Conservation (phyloP, 2,113 vertebrate species). For the Anolis carolinensis region DNA sequence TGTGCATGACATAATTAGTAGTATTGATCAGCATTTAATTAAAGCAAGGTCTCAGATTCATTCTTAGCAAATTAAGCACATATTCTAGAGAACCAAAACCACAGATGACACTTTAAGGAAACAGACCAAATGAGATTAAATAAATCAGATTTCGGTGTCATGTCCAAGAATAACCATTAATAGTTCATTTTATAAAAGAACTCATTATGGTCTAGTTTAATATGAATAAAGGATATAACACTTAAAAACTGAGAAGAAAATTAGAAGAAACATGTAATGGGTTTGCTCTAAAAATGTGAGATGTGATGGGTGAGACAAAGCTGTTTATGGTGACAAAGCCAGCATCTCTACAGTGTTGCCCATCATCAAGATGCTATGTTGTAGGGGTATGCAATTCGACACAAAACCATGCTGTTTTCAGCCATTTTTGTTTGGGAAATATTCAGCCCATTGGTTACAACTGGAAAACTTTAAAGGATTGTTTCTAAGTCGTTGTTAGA, state of each 20-base stretch:
- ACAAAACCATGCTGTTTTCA: neutral
- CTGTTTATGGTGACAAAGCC: too few relatives aligned
- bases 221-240: neutral
- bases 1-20: conserved; percentile 22
- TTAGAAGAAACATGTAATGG: neutral
- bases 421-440: neutral
- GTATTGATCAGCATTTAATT: conserved; percentile 33
- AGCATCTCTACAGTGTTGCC: too few relatives aligned
- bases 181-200: neutral
- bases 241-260: neutral
- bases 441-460: too few relatives aligned
- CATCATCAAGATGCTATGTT: too few relatives aligned
- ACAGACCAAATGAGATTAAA: neutral
- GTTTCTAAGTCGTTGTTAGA: too few relatives aligned
- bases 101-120: neutral
- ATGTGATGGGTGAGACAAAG: too few relatives aligned
- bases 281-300: neutral
- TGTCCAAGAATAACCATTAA: neutral
- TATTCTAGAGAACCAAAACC: neutral
- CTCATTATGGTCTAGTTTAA: neutral
- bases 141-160: neutral
- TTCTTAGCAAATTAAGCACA: neutral
- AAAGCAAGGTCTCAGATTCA: conserved; percentile 21
- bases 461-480: too few relatives aligned
- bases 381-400: too few relatives aligned